These are phyloP conservation scores for Melanotaenia boesemani DNA, from an alignment of 2,797 vertebrate species.

Conservation along the genomic window DNA sequence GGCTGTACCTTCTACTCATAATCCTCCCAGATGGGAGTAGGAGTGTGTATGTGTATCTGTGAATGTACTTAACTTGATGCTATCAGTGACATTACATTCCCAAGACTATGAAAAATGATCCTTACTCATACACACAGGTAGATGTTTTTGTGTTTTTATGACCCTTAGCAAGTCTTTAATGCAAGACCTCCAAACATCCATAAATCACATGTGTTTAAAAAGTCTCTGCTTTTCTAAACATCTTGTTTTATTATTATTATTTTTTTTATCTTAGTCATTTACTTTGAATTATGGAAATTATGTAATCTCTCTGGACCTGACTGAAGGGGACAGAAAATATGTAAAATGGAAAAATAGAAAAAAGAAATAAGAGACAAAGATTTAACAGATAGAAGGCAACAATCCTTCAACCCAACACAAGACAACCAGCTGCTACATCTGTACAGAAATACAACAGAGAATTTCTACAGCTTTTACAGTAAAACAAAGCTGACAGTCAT, in stretches of 20 bases:
- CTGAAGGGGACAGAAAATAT: too few relatives aligned
- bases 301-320: too few relatives aligned
- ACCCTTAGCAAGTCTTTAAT: not conserved
- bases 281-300: too few relatives aligned
- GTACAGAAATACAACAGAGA: too few relatives aligned
- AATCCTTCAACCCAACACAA: too few relatives aligned
- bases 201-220: not conserved
- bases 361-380: too few relatives aligned
- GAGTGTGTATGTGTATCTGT: constrained; percentile 20
- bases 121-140: constrained; percentile 30
- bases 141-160: constrained; percentile 41
- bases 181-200: not conserved
- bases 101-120: constrained; percentile 45
- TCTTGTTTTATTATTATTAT: not conserved
- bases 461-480: too few relatives aligned
- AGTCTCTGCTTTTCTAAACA: not conserved
- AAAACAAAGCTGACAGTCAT: too few relatives aligned
- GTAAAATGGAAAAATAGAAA: too few relatives aligned
- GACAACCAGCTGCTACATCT: too few relatives aligned
- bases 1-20: constrained; percentile 77
- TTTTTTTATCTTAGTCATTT: too few relatives aligned
- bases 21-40: constrained; percentile 62
- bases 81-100: constrained; percentile 64
- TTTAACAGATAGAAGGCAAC: too few relatives aligned
- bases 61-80: constrained; percentile 48